Percentiles rank a stretch among this genome's conserved stretches.
Conservation (phyloP, 2,888 invertebrate species). For the Metalampra italica region DNA sequence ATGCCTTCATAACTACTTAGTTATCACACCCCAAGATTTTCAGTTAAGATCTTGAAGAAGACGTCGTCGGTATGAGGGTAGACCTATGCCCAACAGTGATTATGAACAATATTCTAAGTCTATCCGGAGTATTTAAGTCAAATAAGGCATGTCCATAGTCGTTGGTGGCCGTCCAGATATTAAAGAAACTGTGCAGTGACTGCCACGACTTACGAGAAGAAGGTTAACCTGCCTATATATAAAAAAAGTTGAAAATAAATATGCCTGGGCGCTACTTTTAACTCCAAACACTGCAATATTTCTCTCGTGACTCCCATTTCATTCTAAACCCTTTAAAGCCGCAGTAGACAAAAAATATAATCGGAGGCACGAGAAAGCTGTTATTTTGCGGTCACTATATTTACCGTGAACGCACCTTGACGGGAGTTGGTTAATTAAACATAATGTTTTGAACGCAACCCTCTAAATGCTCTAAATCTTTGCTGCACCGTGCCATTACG, state of each 20-base stretch:
- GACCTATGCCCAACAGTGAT: too few relatives aligned
- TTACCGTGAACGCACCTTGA: conserved; percentile 51
- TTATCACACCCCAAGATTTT: too few relatives aligned
- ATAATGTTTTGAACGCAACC: conserved; percentile 41
- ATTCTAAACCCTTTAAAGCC: conserved; percentile 14
- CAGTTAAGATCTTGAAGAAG: too few relatives aligned
- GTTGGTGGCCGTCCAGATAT: too few relatives aligned
- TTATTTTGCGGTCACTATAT: conserved; percentile 63
- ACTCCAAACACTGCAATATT: conserved; percentile 1
- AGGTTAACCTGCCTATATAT: too few relatives aligned
- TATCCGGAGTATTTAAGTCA: too few relatives aligned
- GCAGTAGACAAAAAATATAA: conserved; percentile 29
- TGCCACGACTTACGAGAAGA: too few relatives aligned
- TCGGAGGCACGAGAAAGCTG: conserved; percentile 47
- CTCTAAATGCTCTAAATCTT: conserved; percentile 25
- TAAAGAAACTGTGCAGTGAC: background rate
- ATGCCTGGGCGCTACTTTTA: background rate
- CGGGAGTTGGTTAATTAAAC: conserved; percentile 59
- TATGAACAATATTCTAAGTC: too few relatives aligned
- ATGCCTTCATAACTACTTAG: too few relatives aligned
- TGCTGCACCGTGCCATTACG: conserved; percentile 35
- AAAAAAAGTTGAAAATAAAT: too few relatives aligned
- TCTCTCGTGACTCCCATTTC: background rate
- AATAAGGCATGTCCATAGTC: too few relatives aligned
- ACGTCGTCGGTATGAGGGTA: too few relatives aligned